Evolutionary conservation across 2,113 vertebrate genomes (phyloP), one percentile per base, ranked within the genome.

Genomic region (Sceloporus tristichus): DNA sequence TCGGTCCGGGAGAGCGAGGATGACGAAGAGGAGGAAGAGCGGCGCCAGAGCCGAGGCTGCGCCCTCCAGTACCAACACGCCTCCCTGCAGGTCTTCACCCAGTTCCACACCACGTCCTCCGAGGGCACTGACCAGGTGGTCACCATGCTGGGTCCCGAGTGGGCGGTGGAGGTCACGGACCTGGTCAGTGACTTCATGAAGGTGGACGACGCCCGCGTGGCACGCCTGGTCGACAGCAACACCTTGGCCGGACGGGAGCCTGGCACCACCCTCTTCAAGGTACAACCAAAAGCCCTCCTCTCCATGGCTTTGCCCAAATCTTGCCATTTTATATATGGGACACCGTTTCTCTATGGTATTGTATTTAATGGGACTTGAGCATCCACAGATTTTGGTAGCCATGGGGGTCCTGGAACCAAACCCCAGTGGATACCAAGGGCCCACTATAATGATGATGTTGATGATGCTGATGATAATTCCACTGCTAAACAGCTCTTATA

Each of bases 81-180:
- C 88, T 96, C 98, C 2, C 96, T 99, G 70, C 98, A 98, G 94
- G 98, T 99, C 86, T 98, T 99, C 94, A 99, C 99, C 85, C 98
- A 99, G 96, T 99, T 99, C 96, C 98, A 99, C 95, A 99, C 99
- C 75, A 99, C 98, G 0, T 99, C 98, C 0, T 98, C 97, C 0
- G 98, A 99, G 93, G 98, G 98, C 91, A 98, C 97, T 0, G 96
- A 94, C 82, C 99, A 99, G 92, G 98, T 99, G 91, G 98, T 99
- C 97, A 99, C 98, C 93, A 99, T 99, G 98, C 96, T 99, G 96
- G 98, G 99, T 2, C 98, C 98, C 0, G 99, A 99, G 95, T 99
- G 99, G 99, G 97, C 98, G 95, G 98, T 99, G 95, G 99, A 99
- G 54, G 98, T 99, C 94, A 99, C 99, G 0, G 98, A 99, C 94